Evolutionary conservation across 2,113 vertebrate genomes (phyloP), one percentile per base, ranked within the genome.

Genomic region (Nibea coibor): DNA sequence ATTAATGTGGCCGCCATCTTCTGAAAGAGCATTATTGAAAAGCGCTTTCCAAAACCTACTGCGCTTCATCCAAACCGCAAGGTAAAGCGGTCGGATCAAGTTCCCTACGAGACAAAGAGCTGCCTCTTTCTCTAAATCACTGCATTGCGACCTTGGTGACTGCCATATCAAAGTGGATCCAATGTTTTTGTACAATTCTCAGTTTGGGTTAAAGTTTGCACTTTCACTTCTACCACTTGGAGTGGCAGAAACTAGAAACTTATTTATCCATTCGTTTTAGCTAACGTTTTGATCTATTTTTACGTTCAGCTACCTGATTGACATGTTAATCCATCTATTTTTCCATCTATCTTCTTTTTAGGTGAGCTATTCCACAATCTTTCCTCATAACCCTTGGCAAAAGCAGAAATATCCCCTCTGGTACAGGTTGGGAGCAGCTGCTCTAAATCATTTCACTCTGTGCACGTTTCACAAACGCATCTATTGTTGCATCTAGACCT

Each of bases 11-110:
- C 16, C 45, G 14, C 19, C 2, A 26, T 54, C 5, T 48, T 14
- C 20, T 48, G 8, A 71, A 39, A 66, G 48, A 51, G 12, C 56
- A 7, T 53, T 28, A 42, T 28, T 68, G 48, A 65, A 57, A 71
- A 61, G 17, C 4, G 31, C 17, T 47, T 77, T 20, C 35, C 14
- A 6, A 24, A 66, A 15, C 8, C 11, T 63, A 24, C n/a, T 59
- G 10, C 9, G 11, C 26, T 75, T 26, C 28, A 63, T 19, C 77
- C 58, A 70, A 45, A 73, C 68, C 39, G 47, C 56, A 61, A 43
- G 35, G 58, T 28, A 10, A 26, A 54, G 56, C 16, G 26, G n/a
- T 72, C n/a, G 48, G 1, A 56, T 56, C 4, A 24, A 59, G 24
- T 65, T 31, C 17, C 26, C 6, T 5, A 39, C 3, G 15, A 70